Base-by-base conservation (phyloP, 2,888 invertebrate species). In the Dasysyrphus tricinctus region DNA sequence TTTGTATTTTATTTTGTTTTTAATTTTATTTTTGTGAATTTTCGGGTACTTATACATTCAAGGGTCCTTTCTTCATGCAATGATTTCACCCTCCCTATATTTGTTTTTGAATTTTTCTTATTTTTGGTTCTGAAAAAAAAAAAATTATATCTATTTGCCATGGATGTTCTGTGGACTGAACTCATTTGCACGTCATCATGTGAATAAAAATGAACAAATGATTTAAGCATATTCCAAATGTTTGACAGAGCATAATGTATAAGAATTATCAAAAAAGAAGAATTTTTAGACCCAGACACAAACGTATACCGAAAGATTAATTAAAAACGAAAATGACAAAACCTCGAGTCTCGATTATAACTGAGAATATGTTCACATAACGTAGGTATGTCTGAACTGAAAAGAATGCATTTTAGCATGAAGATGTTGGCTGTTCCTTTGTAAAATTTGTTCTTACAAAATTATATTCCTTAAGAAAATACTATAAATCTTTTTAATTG, bases 11-110 rank as follows among this genome's bases (percentile, higher is more conserved):
- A 24, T 24, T 24, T 24, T 65, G 19, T 69, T 72, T 51, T 37
- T 65, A 24, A 42, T 16, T 63, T 49, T 34, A 34, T 80, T 72
- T 76, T 76, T 42, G 14, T 32, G 63, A 72, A 39, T 72, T 80
- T 84, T 76, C 49, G 80, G 67, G 67, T 69, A 42, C 69, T 54
- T 69, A 74, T 81, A 63, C 69, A 72, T 61, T 85, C 37, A 42
- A 80, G 73, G 56, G 80, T 76, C 19, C 61, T 74, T 77, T 69
- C 34, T 39, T 63, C 34, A 7, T 76, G 70, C 47, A 72, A 77
- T 57, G 42, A 72, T 75, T 61, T 57, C n/a, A 29, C 39, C 61
- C 47, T 47, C 29, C 42, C 54, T 7, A 11, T 5, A 12, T 73
- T 79, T 42, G 29, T 32, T 70, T n/a, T 49, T 12, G 12, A 24